Conservation (phyloP, 2,113 vertebrate species). For the Lasiurus cinereus region DNA sequence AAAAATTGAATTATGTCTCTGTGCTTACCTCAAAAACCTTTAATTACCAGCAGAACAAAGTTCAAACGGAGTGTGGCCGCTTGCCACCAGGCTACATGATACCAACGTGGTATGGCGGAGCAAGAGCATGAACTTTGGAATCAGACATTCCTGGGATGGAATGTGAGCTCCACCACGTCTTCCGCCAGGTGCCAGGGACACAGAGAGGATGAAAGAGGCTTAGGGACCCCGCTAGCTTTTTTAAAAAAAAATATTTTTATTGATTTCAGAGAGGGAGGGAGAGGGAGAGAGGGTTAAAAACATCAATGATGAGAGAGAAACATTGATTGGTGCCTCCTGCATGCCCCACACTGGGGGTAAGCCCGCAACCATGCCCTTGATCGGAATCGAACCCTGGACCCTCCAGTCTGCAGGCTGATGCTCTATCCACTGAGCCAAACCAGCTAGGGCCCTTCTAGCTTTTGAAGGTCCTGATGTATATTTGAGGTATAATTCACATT, state of each 20-base stretch:
- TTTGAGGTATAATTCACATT: not conserved
- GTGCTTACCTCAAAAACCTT: not conserved
- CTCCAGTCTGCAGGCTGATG: too few relatives aligned
- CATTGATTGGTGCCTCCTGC: too few relatives aligned
- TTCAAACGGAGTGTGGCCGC: not conserved
- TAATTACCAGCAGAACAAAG: not conserved
- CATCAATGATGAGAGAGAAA: too few relatives aligned
- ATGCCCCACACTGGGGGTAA: too few relatives aligned
- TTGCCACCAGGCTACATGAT: not conserved
- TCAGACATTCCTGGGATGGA: not conserved
- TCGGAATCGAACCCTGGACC: too few relatives aligned
- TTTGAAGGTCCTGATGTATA: not conserved
- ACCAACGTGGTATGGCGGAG: not conserved
- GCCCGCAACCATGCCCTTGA: too few relatives aligned
- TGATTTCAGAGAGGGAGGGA: too few relatives aligned
- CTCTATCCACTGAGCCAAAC: too few relatives aligned
- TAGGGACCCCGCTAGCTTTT: not conserved
- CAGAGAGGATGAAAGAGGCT: not conserved
- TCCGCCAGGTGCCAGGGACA: accelerated
- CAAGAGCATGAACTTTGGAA: not conserved
- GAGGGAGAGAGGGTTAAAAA: too few relatives aligned
- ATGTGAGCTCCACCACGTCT: not conserved
- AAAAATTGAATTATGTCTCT: not conserved
- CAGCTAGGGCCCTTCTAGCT: not conserved
- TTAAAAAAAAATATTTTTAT: too few relatives aligned